Evolutionary conservation across 2,113 vertebrate genomes (phyloP), one percentile per base, ranked within the genome.

Genomic region (Rattus rattus): DNA sequence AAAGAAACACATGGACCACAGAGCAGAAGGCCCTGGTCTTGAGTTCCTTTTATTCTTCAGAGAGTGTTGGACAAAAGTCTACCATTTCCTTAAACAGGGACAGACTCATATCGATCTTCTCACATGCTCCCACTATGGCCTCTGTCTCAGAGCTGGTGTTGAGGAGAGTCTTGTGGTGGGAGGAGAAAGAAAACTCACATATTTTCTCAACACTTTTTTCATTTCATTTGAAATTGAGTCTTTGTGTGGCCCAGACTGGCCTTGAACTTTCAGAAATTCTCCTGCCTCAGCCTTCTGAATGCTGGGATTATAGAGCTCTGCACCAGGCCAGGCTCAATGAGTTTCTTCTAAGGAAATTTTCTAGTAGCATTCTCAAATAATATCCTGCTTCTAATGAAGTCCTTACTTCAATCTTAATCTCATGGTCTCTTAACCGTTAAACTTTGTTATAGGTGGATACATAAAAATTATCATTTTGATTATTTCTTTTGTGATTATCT

Each of bases 111-210:
- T 10, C 19, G 28, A 30, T 26, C 16, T 56, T 36, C 26, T 26
- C 52, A 33, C 0, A 0, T 33, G 24, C 4, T 47, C 33, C 33
- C 19, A 14, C 2, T 13, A 10, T n/a, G 36, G 56, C 19, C 49
- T 54, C 28, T 30, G 14, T 80, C 28, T 28, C 28, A 4, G 26
- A 86, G 67, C 36, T 61, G 22, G 30, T n/a, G 13, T 5, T 70
- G 13, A 81, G 49, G 47, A 30, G 2, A 1, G 47, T 89, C 13
- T 63, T 75, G 4, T 5, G 19, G 19, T 22, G 39, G 49, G 1
- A 88, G 49, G 30, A 63, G 36, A 56, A 13, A 2, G 30, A 54
- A 7, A 36, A 75, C n/a, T 8, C 39, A 43, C 49, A 86, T 19
- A 61, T 19, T 67, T 30, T 10, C 24, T 39, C 56, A 49, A 28